These are phyloP conservation scores for Sitophilus oryzae DNA, from an alignment of 1,140 invertebrate species.

Conservation along the genomic window DNA sequence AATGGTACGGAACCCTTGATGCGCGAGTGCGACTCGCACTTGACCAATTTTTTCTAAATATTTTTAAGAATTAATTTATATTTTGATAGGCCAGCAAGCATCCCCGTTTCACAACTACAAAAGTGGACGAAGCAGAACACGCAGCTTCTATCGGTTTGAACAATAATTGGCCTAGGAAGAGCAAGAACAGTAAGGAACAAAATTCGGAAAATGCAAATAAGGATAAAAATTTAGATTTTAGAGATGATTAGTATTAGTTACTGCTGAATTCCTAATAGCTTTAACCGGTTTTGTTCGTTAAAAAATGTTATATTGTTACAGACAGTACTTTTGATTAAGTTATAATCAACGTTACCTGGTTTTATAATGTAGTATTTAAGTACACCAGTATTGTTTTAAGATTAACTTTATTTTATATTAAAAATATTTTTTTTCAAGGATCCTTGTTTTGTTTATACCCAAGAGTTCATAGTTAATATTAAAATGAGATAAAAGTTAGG, in stretches of 20 bases:
- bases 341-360: neutral
- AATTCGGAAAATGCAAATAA: neutral
- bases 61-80: neutral
- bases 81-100: constrained; percentile 31
- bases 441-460: too few species aligned
- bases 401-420: neutral
- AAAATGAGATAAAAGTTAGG: too few species aligned
- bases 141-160: constrained; percentile 35
- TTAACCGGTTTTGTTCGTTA: too few species aligned
- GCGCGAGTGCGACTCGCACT: too few species aligned
- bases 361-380: neutral
- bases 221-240: neutral
- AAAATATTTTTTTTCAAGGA: neutral
- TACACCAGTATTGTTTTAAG: neutral
- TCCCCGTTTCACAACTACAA: constrained; percentile 44
- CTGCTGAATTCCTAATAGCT: too few species aligned
- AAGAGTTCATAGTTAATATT: too few species aligned
- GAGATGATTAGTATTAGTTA: neutral
- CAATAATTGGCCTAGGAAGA: constrained; percentile 1
- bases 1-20: too few species aligned
- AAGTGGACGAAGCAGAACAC: constrained; percentile 45
- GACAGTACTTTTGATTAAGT: neutral
- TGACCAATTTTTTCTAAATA: neutral
- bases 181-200: neutral
- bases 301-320: neutral